These are phyloP conservation scores for Phalacrocorax brasilianus DNA, from an alignment of 2,113 vertebrate genomes.

Conservation along the genomic window DNA sequence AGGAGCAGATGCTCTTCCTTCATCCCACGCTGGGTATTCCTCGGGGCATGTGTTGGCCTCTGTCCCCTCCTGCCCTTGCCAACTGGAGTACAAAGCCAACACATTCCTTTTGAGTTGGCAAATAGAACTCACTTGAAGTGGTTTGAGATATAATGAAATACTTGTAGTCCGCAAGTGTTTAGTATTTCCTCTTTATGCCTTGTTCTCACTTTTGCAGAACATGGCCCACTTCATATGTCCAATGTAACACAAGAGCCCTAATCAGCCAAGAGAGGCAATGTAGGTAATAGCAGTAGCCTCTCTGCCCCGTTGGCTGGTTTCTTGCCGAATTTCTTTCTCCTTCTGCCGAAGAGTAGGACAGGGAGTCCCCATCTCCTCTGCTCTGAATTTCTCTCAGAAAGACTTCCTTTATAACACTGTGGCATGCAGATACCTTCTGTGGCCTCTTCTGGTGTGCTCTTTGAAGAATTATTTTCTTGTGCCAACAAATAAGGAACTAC, in stretches of 20 bases:
- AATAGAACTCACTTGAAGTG: neutral
- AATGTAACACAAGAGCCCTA: neutral
- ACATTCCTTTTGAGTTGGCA: neutral
- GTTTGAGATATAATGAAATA: neutral
- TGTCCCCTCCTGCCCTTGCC: neutral
- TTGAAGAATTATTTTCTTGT: slow-evolving; percentile 2
- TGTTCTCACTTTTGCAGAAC: neutral
- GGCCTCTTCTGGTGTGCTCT: neutral
- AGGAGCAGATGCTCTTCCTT: neutral
- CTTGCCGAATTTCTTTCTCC: neutral
- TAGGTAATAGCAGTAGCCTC: neutral
- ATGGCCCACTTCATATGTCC: rapidly evolving
- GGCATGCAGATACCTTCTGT: neutral
- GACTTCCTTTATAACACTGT: neutral
- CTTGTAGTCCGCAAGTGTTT: neutral
- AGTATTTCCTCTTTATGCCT: neutral
- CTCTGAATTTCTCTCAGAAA: neutral
- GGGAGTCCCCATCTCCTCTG: neutral
- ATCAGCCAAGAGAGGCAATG: rapidly evolving
- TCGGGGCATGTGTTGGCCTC: neutral
- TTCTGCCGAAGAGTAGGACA: neutral
- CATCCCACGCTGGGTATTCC: neutral
- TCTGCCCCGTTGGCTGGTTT: neutral
- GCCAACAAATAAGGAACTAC: slow-evolving; percentile 44
- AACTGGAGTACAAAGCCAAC: neutral